Percentiles rank a stretch among this genome's conserved stretches.
phyloP scores from a whole-genome alignment of 92 coral and sea anemone genomes.

The Hydrozoanthus gracilis region DNA sequence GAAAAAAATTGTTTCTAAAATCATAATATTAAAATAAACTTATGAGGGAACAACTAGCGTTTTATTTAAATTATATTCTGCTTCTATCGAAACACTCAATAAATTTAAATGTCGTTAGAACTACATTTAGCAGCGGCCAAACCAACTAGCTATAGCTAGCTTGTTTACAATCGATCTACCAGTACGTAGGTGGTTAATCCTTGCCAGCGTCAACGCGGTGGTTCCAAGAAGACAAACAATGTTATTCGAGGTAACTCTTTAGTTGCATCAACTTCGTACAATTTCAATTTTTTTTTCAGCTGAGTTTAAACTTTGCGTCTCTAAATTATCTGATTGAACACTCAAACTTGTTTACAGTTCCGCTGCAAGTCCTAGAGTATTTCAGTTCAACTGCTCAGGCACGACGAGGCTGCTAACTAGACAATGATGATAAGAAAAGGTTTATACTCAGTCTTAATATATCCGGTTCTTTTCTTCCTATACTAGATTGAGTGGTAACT shows the following conservation, averaged over 20 bases:
- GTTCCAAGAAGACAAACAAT: too few species aligned
- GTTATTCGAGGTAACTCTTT: too few species aligned
- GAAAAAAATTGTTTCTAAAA: neutral
- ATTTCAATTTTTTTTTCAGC: neutral
- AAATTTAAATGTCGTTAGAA: too few species aligned
- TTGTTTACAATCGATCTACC: too few species aligned
- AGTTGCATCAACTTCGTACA: neutral
- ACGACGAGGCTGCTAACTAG: slow-evolving; percentile 20
- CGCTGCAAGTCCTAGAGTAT: neutral
- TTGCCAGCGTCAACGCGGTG: too few species aligned
- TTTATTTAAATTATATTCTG: too few species aligned
- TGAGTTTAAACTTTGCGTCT: neutral
- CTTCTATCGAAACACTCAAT: too few species aligned
- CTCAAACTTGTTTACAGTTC: neutral
- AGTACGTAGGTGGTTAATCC: too few species aligned
- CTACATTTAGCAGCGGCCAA: too few species aligned
- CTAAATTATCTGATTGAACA: neutral
- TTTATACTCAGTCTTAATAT: neutral
- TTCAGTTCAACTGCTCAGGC: neutral
- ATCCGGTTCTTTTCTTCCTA: slow-evolving; percentile 33
- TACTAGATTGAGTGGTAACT: neutral
- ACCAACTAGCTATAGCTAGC: too few species aligned
- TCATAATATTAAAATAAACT: neutral
- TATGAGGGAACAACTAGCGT: too few species aligned
- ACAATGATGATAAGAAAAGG: neutral